Conservation (phyloP, 2,888 invertebrate species). For the Volucella bombylans region DNA sequence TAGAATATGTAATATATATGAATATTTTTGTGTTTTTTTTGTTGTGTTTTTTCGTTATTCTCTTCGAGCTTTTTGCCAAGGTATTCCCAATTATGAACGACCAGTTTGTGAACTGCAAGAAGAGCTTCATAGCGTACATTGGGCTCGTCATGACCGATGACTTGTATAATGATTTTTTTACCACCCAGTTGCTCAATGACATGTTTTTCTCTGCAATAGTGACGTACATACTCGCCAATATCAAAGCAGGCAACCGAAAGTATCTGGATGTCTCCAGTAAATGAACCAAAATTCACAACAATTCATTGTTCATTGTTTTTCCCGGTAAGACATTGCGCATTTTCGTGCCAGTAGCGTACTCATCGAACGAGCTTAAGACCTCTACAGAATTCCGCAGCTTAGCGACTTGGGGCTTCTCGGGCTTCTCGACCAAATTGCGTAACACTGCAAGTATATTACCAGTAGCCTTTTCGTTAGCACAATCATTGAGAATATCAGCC, state of each 20-base stretch:
- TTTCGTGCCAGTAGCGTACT: constrained; percentile 99
- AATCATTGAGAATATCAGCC: constrained; percentile 98
- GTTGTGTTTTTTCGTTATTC: constrained; percentile 84
- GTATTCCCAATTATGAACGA: constrained; percentile 99
- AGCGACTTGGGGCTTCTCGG: constrained; percentile 93
- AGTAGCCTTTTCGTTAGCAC: constrained; percentile 97
- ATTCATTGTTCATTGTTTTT: constrained; percentile 98
- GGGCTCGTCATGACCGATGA: constrained; percentile 97
- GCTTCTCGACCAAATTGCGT: constrained; percentile 97
- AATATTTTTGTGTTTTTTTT: no score
- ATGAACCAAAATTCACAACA: constrained; percentile 96
- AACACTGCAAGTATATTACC: constrained; percentile 98
- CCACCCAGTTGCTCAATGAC: constrained; percentile 98
- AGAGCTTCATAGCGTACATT: constrained; percentile 99
- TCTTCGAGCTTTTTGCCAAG: constrained; percentile 96
- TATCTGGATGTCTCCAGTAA: constrained; percentile 95
- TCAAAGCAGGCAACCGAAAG: constrained; percentile 99
- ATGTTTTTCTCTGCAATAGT: constrained; percentile 98
- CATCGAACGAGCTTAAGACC: constrained; percentile 98
- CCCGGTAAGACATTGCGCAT: constrained; percentile 97
- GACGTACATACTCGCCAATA: constrained; percentile 99
- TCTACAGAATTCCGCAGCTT: constrained; percentile 96
- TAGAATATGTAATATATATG: constrained; percentile 33
- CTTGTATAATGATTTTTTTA: constrained; percentile 98
- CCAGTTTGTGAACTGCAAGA: constrained; percentile 98